Conservation (phyloP, 2,797 vertebrate species). For the Arnoldichthys spilopterus region DNA sequence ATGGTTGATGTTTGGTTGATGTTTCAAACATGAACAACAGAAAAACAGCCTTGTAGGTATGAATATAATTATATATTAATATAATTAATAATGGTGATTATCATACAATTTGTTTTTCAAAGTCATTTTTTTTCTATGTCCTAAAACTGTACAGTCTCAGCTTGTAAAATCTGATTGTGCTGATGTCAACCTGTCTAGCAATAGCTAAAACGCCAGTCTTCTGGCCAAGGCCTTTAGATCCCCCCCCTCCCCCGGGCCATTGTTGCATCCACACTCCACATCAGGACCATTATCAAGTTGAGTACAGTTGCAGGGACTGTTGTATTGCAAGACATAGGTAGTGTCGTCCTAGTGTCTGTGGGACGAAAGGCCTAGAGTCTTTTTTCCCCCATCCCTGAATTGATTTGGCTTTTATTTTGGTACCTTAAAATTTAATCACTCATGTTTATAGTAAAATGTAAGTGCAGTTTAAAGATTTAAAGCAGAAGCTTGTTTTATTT, state of each 20-base stretch:
- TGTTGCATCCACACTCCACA: slow-evolving; percentile 56
- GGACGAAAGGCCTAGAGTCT: slow-evolving; percentile 57
- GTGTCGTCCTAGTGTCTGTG: slow-evolving; percentile 36
- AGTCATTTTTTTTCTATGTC: slow-evolving; percentile 68
- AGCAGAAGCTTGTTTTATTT: slow-evolving; percentile 58
- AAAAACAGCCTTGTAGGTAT: slow-evolving; percentile 82
- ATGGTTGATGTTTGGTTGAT: slow-evolving; percentile 77
- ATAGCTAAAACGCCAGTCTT: slow-evolving; percentile 66
- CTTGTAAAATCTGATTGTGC: slow-evolving; percentile 72
- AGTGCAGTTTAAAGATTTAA: slow-evolving; percentile 75
- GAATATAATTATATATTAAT: slow-evolving; percentile 82
- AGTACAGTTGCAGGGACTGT: slow-evolving; percentile 39
- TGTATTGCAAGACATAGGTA: not conserved
- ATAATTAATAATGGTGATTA: slow-evolving; percentile 71
- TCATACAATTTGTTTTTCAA: slow-evolving; percentile 66
- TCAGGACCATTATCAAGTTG: slow-evolving; percentile 51
- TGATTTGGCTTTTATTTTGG: slow-evolving; percentile 69
- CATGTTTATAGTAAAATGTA: slow-evolving; percentile 82
- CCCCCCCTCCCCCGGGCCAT: slow-evolving; percentile 11
- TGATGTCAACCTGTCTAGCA: slow-evolving; percentile 69
- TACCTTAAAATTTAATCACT: slow-evolving; percentile 75
- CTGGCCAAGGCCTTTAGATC: slow-evolving; percentile 54
- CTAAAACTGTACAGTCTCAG: slow-evolving; percentile 76
- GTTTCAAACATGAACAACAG: slow-evolving; percentile 75
- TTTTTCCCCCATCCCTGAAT: slow-evolving; percentile 64